phyloP scores from a whole-genome alignment of 1,140 invertebrate genomes.

The Musca domestica region DNA sequence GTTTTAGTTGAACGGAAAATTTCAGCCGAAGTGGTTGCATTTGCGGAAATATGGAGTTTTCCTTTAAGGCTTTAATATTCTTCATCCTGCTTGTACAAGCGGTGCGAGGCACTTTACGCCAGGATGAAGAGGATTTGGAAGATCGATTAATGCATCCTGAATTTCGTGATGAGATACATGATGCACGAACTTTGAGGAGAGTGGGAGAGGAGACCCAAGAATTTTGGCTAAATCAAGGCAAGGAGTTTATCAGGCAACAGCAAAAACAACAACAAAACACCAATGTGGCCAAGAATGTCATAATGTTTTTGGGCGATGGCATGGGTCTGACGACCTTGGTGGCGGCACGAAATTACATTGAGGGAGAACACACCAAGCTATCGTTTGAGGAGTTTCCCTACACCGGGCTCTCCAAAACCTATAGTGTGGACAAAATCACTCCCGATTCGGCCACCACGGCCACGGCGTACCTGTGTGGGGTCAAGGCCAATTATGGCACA shows the following conservation, averaged over 20 bases:
- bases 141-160: conserved; percentile 36
- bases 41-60: not conserved
- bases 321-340: conserved; percentile 76
- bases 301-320: conserved; percentile 78
- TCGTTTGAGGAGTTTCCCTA: conserved; percentile 77
- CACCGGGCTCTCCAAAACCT: conserved; percentile 76
- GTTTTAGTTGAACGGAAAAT: not conserved
- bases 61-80: conserved; percentile 26
- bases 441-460: conserved; percentile 74
- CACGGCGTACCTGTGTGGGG: conserved; percentile 80
- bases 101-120: not conserved
- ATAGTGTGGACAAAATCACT: conserved; percentile 76
- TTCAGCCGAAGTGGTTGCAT: not conserved
- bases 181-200: conserved; percentile 27
- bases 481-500: conserved; percentile 79
- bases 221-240: conserved; percentile 50
- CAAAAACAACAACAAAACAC: conserved; percentile 50
- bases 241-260: conserved; percentile 40
- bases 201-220: conserved; percentile 42
- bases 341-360: conserved; percentile 64
- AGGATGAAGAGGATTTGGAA: not conserved
- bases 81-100: conserved; percentile 19
- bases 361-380: conserved; percentile 67
- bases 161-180: conserved; percentile 20
- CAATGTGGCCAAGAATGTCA: conserved; percentile 68